Evolutionary conservation across 2,888 invertebrate species (phyloP).

Genomic region (Catonia carolina): DNA sequence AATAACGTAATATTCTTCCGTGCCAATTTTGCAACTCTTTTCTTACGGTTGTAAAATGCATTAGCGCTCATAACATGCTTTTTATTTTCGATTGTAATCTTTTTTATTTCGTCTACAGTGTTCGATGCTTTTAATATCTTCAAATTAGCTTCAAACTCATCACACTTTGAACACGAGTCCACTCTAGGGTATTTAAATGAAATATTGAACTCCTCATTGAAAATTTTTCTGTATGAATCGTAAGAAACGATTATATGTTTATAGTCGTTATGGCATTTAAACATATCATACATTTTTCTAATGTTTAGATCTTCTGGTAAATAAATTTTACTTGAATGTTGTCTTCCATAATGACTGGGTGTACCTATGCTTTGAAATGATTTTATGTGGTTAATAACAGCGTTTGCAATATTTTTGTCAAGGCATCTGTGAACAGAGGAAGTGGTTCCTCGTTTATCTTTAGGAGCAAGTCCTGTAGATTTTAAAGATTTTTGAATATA

Average conservation of each 20-base stretch:
- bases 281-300: constrained; percentile 14
- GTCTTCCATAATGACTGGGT: constrained; percentile 8
- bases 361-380: constrained; percentile 7
- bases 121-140: constrained; percentile 13
- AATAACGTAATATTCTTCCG: constrained; percentile 11
- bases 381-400: constrained; percentile 14
- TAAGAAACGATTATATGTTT: constrained; percentile 12
- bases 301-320: constrained; percentile 16
- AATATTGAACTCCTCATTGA: constrained; percentile 18
- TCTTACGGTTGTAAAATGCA: constrained; percentile 17
- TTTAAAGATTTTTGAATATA: constrained; percentile 11
- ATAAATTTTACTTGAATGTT: constrained; percentile 15
- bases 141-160: constrained; percentile 12
- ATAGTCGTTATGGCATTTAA: constrained; percentile 17
- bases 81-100: constrained; percentile 11
- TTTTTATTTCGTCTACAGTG: constrained; percentile 13
- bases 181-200: constrained; percentile 15
- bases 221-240: constrained; percentile 19
- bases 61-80: constrained; percentile 9
- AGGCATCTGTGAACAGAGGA: background rate
- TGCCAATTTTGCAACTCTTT: background rate
- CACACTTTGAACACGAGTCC: constrained; percentile 19
- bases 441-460: constrained; percentile 6
- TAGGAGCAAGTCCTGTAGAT: constrained; percentile 4
- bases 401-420: background rate